Percentiles rank a stretch among this genome's conserved stretches.
These are phyloP conservation scores for Isurus oxyrinchus DNA, from an alignment of 2,113 vertebrate species.

Conservation along the genomic window DNA sequence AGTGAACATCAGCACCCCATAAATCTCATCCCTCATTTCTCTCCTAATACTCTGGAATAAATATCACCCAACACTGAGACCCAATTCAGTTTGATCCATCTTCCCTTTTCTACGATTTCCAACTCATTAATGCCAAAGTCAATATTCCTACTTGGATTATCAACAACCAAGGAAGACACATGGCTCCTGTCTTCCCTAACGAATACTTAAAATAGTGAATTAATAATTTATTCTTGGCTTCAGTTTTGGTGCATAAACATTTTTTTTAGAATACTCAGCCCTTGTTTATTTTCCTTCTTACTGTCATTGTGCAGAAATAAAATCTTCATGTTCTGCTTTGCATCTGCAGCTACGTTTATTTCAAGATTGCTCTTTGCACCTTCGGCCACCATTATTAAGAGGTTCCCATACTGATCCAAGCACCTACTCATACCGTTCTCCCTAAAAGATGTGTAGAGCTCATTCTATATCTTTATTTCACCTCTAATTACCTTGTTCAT, in stretches of 20 bases:
- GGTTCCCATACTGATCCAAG: neutral
- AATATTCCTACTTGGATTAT: conserved; percentile 17
- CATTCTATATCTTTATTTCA: neutral
- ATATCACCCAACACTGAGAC: neutral
- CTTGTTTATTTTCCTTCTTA: neutral
- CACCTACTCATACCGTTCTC: neutral
- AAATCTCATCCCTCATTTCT: neutral
- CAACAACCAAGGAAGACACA: neutral
- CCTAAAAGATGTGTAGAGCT: neutral
- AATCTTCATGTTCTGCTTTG: neutral
- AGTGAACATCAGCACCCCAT: neutral
- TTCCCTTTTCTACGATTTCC: conserved; percentile 13
- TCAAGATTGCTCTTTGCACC: neutral
- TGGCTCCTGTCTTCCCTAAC: neutral
- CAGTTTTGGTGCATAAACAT: neutral
- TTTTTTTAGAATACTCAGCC: neutral
- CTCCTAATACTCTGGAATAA: neutral
- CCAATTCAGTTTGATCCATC: neutral
- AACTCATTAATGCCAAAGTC: neutral
- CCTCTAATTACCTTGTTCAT: neutral
- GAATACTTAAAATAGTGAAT: neutral
- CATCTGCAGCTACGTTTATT: neutral
- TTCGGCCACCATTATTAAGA: neutral
- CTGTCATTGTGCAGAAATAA: neutral
- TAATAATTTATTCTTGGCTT: neutral